phyloP scores from a whole-genome alignment of 2,797 vertebrate genomes.

The Poecilia gillii region DNA sequence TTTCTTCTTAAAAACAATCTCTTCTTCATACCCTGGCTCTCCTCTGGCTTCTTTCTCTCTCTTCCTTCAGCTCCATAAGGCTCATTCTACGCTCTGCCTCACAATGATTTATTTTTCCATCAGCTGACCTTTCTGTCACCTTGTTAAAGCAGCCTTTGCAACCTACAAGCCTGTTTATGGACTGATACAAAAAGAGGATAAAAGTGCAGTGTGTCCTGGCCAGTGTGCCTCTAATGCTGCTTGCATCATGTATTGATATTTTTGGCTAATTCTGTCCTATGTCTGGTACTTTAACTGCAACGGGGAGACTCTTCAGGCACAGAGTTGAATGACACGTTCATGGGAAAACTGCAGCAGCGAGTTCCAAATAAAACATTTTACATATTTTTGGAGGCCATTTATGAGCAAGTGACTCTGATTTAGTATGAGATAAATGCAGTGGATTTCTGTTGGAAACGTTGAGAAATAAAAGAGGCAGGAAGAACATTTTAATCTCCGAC shows the following conservation, averaged over 20 bases:
- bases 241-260: slow-evolving; percentile 37
- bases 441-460: slow-evolving; percentile 39
- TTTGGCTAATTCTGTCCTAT: slow-evolving; percentile 30
- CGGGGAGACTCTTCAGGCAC: slow-evolving; percentile 9
- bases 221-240: slow-evolving; percentile 27
- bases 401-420: slow-evolving; percentile 19
- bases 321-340: slow-evolving; percentile 27
- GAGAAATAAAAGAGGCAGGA: neutral
- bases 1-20: slow-evolving; percentile 56
- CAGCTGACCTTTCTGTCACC: slow-evolving; percentile 56
- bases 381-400: slow-evolving; percentile 1
- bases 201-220: slow-evolving; percentile 40
- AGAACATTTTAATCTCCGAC: slow-evolving; percentile 35
- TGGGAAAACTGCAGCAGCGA: slow-evolving; percentile 18
- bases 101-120: slow-evolving; percentile 50
- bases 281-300: slow-evolving; percentile 42
- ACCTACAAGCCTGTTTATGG: slow-evolving; percentile 47
- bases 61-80: slow-evolving; percentile 8
- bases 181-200: slow-evolving; percentile 26
- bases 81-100: slow-evolving; percentile 14
- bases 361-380: slow-evolving; percentile 56
- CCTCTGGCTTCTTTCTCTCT: slow-evolving; percentile 21
- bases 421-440: slow-evolving; percentile 14
- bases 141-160: slow-evolving; percentile 38
- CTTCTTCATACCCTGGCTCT: slow-evolving; percentile 22